phyloP scores from a whole-genome alignment of 2,888 invertebrate genomes.

The Anagyrus pseudococci region DNA sequence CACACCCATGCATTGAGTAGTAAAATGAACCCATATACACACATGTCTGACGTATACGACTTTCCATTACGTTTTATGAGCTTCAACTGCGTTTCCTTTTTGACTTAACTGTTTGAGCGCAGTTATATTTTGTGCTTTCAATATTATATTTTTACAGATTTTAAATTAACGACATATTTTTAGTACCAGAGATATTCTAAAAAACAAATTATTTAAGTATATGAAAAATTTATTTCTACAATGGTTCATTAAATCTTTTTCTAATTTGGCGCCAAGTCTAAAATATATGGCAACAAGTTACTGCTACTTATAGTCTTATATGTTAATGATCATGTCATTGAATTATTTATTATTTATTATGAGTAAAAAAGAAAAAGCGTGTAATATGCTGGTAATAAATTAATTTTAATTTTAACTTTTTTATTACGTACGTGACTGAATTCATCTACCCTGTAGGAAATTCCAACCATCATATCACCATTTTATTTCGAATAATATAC shows the following conservation, averaged over 20 bases:
- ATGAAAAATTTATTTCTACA: not conserved
- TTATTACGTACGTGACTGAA: too few relatives aligned
- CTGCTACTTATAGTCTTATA: too few relatives aligned
- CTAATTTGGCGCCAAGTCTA: too few relatives aligned
- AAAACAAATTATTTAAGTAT: not conserved
- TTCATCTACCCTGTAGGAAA: too few relatives aligned
- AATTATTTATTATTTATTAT: too few relatives aligned
- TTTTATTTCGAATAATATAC: too few relatives aligned
- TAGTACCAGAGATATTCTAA: not conserved
- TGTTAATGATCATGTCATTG: too few relatives aligned
- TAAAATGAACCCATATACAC: slow-evolving; percentile 14
- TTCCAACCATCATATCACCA: too few relatives aligned
- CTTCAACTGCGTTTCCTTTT: slow-evolving; percentile 29
- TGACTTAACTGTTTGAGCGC: slow-evolving; percentile 6
- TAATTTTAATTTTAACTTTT: too few relatives aligned
- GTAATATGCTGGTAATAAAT: too few relatives aligned
- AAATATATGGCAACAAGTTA: too few relatives aligned
- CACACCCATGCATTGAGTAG: slow-evolving; percentile 12
- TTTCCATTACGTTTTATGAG: slow-evolving; percentile 34
- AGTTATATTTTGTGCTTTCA: not conserved
- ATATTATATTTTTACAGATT: slow-evolving; percentile 1
- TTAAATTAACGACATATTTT: not conserved
- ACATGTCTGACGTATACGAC: slow-evolving; percentile 21
- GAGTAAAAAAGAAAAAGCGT: too few relatives aligned
- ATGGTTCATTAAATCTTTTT: not conserved